Evolutionary conservation across 1,140 invertebrate species (phyloP).

Genomic region (Drosophila yakuba): DNA sequence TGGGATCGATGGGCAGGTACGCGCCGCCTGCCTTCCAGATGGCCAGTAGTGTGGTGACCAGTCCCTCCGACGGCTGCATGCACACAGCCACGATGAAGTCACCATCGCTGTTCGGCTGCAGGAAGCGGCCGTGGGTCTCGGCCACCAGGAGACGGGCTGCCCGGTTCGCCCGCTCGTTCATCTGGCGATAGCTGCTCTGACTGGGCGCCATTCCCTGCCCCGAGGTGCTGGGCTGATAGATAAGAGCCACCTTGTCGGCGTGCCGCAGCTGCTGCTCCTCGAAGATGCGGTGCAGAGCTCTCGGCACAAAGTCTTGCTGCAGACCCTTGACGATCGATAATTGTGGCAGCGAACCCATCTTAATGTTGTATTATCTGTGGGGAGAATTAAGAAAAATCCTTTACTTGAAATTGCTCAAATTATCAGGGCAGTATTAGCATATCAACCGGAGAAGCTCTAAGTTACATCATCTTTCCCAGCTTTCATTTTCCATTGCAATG

Average conservation of each 20-base stretch:
- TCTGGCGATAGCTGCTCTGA: slow-evolving; percentile 86
- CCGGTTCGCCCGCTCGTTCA: slow-evolving; percentile 87
- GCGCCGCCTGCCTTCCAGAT: slow-evolving; percentile 93
- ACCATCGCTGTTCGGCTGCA: slow-evolving; percentile 87
- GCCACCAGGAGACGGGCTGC: slow-evolving; percentile 86
- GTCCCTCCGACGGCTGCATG: slow-evolving; percentile 90
- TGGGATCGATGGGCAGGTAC: slow-evolving; percentile 92
- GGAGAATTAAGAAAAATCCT: too few relatives aligned
- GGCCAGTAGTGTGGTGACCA: slow-evolving; percentile 89
- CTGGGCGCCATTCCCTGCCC: slow-evolving; percentile 63
- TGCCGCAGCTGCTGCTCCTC: slow-evolving; percentile 79
- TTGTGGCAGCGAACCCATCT: slow-evolving; percentile 89
- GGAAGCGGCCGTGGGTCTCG: slow-evolving; percentile 80
- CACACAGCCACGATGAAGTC: slow-evolving; percentile 90
- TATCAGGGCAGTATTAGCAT: neutral
- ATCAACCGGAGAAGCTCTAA: neutral
- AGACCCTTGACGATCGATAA: slow-evolving; percentile 88
- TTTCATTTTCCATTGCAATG: slow-evolving; percentile 19
- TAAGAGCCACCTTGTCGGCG: slow-evolving; percentile 86
- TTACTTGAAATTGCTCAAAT: too few relatives aligned
- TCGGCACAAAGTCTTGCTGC: slow-evolving; percentile 78
- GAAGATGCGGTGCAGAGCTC: slow-evolving; percentile 86
- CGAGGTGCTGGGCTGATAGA: slow-evolving; percentile 85
- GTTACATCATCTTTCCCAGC: slow-evolving; percentile 17
- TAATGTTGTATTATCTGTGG: neutral